phyloP scores from a whole-genome alignment of 2,797 vertebrate genomes.

The Falco novaeseelandiae region DNA sequence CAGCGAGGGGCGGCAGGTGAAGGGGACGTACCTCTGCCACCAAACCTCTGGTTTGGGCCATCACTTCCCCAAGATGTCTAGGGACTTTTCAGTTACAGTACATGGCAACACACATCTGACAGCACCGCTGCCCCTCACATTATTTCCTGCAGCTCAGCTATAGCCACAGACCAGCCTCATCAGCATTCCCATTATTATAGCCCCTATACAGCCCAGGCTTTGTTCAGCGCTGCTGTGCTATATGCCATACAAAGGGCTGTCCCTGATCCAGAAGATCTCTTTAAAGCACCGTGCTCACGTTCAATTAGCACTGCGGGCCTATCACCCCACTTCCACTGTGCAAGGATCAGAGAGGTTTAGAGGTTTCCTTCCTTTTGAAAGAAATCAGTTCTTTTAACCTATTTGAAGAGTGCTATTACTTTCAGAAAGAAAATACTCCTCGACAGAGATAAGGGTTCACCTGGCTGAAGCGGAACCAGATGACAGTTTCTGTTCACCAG shows the following conservation, averaged over 20 bases:
- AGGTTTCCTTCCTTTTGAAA: background rate
- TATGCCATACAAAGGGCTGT: background rate
- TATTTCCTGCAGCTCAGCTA: background rate
- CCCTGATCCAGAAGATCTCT: background rate
- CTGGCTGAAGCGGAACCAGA: background rate
- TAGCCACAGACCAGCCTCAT: background rate
- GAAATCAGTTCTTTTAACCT: background rate
- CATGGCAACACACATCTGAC: background rate
- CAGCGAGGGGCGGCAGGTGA: background rate
- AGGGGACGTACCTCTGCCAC: background rate
- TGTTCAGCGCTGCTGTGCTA: background rate
- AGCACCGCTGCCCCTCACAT: background rate
- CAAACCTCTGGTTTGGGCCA: background rate
- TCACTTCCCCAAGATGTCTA: background rate
- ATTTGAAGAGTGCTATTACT: background rate
- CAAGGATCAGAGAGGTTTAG: background rate
- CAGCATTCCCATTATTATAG: constrained; percentile 30
- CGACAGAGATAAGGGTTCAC: background rate
- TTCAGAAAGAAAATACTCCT: background rate
- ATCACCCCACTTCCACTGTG: background rate
- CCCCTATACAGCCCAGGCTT: background rate
- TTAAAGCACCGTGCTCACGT: background rate
- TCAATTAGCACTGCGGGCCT: background rate
- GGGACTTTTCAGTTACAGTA: background rate
- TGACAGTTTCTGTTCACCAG: background rate